Conservation (phyloP, 2,888 invertebrate genomes). For the Bhutanitis thaidina region DNA sequence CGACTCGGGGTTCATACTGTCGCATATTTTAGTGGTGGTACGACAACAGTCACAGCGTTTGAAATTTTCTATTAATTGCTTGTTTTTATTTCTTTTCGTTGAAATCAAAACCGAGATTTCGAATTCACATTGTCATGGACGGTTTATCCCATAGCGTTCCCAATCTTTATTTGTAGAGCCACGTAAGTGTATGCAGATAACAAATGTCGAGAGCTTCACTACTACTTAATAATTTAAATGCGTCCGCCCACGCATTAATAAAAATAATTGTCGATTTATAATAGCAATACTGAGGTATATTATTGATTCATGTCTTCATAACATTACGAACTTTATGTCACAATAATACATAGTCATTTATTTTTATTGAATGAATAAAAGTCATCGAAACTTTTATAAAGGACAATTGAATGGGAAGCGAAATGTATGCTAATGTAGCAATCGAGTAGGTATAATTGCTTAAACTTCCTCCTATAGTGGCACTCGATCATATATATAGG, state of each 20-base stretch:
- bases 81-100: slow-evolving; percentile 58
- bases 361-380: slow-evolving; percentile 68
- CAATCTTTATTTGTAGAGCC: slow-evolving; percentile 39
- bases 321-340: slow-evolving; percentile 22
- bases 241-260: slow-evolving; percentile 12
- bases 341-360: slow-evolving; percentile 51
- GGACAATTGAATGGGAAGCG: slow-evolving; percentile 54
- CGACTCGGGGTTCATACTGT: slow-evolving; percentile 33
- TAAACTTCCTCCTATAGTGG: slow-evolving; percentile 60
- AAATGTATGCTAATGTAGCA: slow-evolving; percentile 68
- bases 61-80: slow-evolving; percentile 70
- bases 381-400: slow-evolving; percentile 58
- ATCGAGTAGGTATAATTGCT: slow-evolving; percentile 54
- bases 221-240: slow-evolving; percentile 10
- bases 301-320: slow-evolving; percentile 15
- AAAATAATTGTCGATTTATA: slow-evolving; percentile 3
- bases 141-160: slow-evolving; percentile 38
- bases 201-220: slow-evolving; percentile 11
- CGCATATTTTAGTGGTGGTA: slow-evolving; percentile 57
- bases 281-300: neutral
- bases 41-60: slow-evolving; percentile 55
- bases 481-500: slow-evolving; percentile 57
- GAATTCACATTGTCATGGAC: slow-evolving; percentile 44
- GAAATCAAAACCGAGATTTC: slow-evolving; percentile 46
- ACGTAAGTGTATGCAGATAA: slow-evolving; percentile 24